Conservation (phyloP, 1,140 invertebrate species). For the Diabrotica undecimpunctata region DNA sequence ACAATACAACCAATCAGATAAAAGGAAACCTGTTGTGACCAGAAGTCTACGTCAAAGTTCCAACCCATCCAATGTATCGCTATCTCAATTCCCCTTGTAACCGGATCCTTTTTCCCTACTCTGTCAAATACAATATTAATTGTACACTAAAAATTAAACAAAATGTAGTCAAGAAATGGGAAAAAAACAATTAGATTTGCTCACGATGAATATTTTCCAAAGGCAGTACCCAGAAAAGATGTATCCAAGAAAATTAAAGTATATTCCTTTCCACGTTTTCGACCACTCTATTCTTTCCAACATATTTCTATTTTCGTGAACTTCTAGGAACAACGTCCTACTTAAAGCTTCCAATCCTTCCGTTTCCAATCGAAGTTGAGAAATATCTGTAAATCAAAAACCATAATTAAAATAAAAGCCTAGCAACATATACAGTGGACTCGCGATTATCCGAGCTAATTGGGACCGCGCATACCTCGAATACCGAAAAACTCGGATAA, state of each 20-base stretch:
- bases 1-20: slow-evolving; percentile 96
- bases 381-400: slow-evolving; percentile 61
- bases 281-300: slow-evolving; percentile 92
- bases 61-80: slow-evolving; percentile 96
- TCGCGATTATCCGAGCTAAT: too few relatives aligned
- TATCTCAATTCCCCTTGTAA: slow-evolving; percentile 95
- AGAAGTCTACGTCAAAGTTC: slow-evolving; percentile 95
- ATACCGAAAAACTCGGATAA: too few relatives aligned
- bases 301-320: slow-evolving; percentile 91
- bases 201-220: slow-evolving; percentile 99
- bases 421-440: not conserved
- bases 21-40: slow-evolving; percentile 99
- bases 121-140: slow-evolving; percentile 99
- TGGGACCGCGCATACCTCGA: too few relatives aligned
- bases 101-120: slow-evolving; percentile 97
- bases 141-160: slow-evolving; percentile 66
- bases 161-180: not conserved
- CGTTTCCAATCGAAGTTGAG: slow-evolving; percentile 83
- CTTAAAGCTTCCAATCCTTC: slow-evolving; percentile 85
- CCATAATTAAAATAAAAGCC: not conserved
- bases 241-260: slow-evolving; percentile 98
- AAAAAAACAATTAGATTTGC: slow-evolving; percentile 39
- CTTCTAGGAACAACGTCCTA: slow-evolving; percentile 92
- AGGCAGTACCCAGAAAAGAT: slow-evolving; percentile 98
- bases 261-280: slow-evolving; percentile 95